Conservation (phyloP, 2,797 vertebrate genomes). For the Gorsachius magnificus region DNA sequence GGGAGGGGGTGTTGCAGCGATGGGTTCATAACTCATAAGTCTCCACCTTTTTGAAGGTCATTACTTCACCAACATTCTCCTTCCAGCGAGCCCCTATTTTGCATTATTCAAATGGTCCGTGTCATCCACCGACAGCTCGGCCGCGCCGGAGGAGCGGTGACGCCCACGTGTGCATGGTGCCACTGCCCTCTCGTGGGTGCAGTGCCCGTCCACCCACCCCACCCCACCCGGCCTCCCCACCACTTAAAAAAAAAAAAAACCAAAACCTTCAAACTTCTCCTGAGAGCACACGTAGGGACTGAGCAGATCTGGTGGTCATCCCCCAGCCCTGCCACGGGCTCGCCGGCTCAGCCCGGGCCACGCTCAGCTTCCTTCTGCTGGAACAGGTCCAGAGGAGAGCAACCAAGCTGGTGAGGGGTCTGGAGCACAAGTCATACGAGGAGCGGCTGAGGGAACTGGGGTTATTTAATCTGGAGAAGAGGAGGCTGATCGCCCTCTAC, state of each 20-base stretch:
- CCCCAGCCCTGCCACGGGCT: background rate
- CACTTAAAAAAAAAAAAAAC: background rate
- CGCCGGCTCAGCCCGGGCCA: background rate
- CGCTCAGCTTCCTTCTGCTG: fast-evolving
- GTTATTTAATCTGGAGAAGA: too few species aligned
- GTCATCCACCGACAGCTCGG: background rate
- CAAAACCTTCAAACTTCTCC: background rate
- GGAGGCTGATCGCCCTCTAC: too few species aligned
- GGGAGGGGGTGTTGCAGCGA: background rate
- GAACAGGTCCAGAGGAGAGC: too few species aligned
- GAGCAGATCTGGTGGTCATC: background rate
- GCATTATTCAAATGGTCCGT: background rate
- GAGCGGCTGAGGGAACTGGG: too few species aligned
- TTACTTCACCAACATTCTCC: background rate
- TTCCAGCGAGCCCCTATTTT: background rate
- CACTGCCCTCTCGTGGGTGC: background rate
- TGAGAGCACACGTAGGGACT: fast-evolving
- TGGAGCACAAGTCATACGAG: too few species aligned
- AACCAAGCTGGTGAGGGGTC: too few species aligned
- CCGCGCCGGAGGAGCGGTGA: fast-evolving
- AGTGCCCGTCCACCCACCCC: fast-evolving
- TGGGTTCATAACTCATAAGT: background rate
- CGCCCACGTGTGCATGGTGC: fast-evolving
- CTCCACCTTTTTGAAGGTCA: conserved; percentile 28
- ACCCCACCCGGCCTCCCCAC: fast-evolving